Base-by-base conservation (phyloP, 2,113 vertebrate species). In the Proteles cristata region DNA sequence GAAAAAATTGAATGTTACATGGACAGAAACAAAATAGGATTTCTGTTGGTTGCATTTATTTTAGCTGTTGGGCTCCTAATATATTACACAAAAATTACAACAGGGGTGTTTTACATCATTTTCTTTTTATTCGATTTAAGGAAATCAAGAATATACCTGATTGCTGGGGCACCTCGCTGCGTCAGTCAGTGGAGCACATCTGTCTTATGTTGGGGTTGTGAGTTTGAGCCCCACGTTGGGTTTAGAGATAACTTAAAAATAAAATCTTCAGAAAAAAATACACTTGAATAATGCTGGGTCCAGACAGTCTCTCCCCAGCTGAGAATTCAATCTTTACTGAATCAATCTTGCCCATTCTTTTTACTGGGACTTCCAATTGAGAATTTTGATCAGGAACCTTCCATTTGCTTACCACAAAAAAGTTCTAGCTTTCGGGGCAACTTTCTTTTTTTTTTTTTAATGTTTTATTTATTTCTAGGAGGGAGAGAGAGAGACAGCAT, bases 41-140 rank as follows among this genome's bases (percentile, higher is more conserved):
- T 94, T 96, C 80, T 85, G 4, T 83, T 84, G 53, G 55, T 69
- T 92, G 92, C 43, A 31, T 92, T 96, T 95, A 5, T 79, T 50
- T 66, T 86, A 55, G n/a, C 33, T 66, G 31, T 45, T 53, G 23
- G 12, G 58, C 45, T 88, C n/a, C 55, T 80, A 61, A 61, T 61
- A 19, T 87, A 68, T 90, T 96, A 89, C 43, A 45, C 16, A 48
- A 73, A 82, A 95, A 96, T 80, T 92, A 76, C 55, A 26, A 95
- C 12, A 79, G 4, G 50, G 1, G 17, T 33, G 19, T 71, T 93
- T 85, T 85, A 90, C 21, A 65, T 69, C 33, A 74, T 81, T 88
- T 94, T 94, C 26, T 86, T 92, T 90, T 87, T 66, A 93, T 43
- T 87, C 53, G 68, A 48, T 90, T n/a, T 66, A 61, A 85, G 50